Evolutionary conservation across 2,113 vertebrate species (phyloP).

Genomic region (Gnathochromis pfefferi): DNA sequence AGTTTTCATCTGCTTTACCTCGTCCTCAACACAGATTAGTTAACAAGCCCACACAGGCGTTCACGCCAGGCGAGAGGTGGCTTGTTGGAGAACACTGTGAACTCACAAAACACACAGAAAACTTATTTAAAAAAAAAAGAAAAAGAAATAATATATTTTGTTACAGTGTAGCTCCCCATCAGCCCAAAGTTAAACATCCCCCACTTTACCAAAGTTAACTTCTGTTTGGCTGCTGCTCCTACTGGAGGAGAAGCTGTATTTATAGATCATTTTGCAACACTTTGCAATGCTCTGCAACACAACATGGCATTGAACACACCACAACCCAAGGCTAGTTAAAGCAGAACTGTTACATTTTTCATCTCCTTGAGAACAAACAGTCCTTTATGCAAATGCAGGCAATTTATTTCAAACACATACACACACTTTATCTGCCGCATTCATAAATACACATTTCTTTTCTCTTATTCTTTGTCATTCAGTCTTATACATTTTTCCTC

Average conservation of each 20-base stretch:
- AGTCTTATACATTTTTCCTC: not conserved
- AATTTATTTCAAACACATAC: not conserved
- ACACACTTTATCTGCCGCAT: not conserved
- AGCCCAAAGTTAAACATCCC: conserved; percentile 1
- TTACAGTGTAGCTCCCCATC: not conserved
- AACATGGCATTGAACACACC: not conserved
- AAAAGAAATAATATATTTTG: not conserved
- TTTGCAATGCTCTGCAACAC: conserved; percentile 26
- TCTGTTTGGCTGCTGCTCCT: not conserved
- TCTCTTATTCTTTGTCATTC: not conserved
- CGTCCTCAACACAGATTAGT: not conserved
- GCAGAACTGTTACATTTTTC: not conserved
- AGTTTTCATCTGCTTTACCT: not conserved
- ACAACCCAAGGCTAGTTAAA: not conserved
- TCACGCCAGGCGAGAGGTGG: not conserved
- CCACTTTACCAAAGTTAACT: conserved; percentile 10
- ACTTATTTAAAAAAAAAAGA: rapidly evolving
- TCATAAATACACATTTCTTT: not conserved
- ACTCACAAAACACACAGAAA: not conserved
- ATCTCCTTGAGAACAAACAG: not conserved
- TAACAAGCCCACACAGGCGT: not conserved
- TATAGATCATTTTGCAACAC: conserved; percentile 32
- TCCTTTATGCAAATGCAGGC: not conserved
- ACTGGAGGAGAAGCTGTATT: conserved; percentile 24
- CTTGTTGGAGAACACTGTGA: not conserved